These are phyloP conservation scores for Gryllus longicercus DNA, from an alignment of 2,888 invertebrate species.

Conservation along the genomic window DNA sequence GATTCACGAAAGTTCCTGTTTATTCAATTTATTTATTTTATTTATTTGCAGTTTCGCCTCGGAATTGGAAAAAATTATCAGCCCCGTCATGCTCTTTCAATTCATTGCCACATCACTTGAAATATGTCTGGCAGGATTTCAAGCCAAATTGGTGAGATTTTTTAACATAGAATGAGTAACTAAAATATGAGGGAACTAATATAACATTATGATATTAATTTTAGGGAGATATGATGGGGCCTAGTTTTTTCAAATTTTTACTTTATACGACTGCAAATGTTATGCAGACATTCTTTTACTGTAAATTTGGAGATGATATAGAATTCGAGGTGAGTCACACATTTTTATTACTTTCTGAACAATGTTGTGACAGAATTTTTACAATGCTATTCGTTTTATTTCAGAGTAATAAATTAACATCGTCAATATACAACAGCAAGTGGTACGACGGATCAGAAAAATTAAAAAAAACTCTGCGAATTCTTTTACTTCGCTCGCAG, in stretches of 20 bases:
- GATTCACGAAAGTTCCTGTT: too few species aligned
- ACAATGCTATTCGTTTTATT: neutral
- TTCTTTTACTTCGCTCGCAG: neutral
- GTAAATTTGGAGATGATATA: slow-evolving; percentile 17
- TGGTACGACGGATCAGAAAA: neutral
- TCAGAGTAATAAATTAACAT: neutral
- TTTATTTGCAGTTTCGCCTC: neutral
- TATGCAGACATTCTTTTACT: neutral
- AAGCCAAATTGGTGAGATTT: neutral
- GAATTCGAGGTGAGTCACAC: neutral
- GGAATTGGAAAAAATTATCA: neutral
- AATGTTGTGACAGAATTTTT: too few species aligned
- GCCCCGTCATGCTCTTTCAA: neutral
- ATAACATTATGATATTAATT: neutral
- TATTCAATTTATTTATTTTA: too few species aligned
- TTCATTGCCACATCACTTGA: neutral
- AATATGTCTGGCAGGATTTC: neutral
- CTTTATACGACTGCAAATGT: neutral
- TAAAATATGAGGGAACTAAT: neutral
- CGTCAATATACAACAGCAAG: neutral
- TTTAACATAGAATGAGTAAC: neutral
- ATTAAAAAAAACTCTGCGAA: neutral
- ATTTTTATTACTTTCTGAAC: too few species aligned
- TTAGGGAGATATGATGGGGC: neutral
- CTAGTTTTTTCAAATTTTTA: neutral